phyloP scores from a whole-genome alignment of 92 coral and sea anemone genomes.

The Bergia sp. region DNA sequence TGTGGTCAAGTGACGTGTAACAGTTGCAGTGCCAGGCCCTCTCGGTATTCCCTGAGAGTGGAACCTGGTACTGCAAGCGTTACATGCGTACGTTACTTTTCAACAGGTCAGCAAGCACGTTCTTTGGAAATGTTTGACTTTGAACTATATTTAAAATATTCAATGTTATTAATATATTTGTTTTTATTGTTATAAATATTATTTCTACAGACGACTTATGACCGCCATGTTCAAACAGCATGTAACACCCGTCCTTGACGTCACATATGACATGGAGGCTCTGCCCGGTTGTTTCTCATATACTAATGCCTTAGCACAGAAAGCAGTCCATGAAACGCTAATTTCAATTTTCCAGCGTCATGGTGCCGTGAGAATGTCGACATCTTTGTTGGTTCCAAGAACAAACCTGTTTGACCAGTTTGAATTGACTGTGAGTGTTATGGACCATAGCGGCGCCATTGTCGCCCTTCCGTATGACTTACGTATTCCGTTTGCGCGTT shows the following conservation, averaged over 20 bases:
- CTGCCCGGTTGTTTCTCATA: constrained; percentile 64
- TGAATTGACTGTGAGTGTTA: constrained; percentile 77
- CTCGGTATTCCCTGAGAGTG: no score
- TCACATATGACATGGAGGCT: constrained; percentile 83
- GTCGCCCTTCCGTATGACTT: constrained; percentile 88
- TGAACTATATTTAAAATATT: no score
- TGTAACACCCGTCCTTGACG: constrained; percentile 79
- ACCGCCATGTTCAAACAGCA: constrained; percentile 84
- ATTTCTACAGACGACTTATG: constrained; percentile 62
- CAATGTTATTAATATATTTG: no score
- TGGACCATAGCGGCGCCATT: constrained; percentile 94
- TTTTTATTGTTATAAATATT: no score
- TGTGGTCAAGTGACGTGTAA: no score
- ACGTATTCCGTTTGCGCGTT: constrained; percentile 93
- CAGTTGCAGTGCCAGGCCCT: no score
- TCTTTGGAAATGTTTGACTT: no score
- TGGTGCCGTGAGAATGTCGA: constrained; percentile 81
- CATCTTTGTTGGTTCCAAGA: constrained; percentile 84
- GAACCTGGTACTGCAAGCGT: no score
- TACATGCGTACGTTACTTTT: no score
- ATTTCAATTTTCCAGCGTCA: constrained; percentile 74
- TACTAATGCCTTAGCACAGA: constrained; percentile 68
- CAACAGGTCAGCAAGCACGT: no score
- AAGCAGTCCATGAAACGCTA: constrained; percentile 84
- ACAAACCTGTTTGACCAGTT: constrained; percentile 71